These are phyloP conservation scores for Hyppa rectilinea DNA, from an alignment of 2,888 invertebrate genomes.

Conservation along the genomic window DNA sequence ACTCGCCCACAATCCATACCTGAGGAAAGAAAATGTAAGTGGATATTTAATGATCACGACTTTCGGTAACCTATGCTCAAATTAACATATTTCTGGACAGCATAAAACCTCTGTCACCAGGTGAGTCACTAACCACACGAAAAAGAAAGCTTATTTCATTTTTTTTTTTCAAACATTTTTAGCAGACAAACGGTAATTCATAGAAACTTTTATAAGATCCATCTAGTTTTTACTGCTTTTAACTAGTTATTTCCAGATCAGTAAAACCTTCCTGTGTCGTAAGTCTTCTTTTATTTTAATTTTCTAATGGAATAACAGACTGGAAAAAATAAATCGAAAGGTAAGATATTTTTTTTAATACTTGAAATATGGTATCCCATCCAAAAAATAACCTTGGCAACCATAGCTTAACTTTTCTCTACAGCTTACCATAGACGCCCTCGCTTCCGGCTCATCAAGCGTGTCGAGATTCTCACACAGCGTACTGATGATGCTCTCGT, in stretches of 20 bases:
- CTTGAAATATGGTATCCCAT: background rate
- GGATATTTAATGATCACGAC: background rate
- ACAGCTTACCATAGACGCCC: slow-evolving; percentile 97
- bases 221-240: background rate
- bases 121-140: too few species aligned
- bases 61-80: background rate
- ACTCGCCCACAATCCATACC: slow-evolving; percentile 98
- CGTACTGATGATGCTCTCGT: slow-evolving; percentile 99
- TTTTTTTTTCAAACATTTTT: too few species aligned
- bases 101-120: too few species aligned
- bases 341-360: too few species aligned
- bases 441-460: slow-evolving; percentile 99
- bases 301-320: background rate
- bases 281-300: too few species aligned
- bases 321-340: background rate
- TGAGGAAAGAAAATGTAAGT: slow-evolving; percentile 52
- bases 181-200: too few species aligned
- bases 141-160: too few species aligned
- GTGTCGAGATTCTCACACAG: slow-evolving; percentile 99
- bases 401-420: background rate
- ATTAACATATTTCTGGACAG: background rate
- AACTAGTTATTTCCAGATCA: too few species aligned
- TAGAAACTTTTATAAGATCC: too few species aligned
- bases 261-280: too few species aligned
- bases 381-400: background rate